Evolutionary conservation across 2,113 vertebrate species (phyloP), one percentile per base, ranked within the genome.

Genomic region (Plestiodon gilberti): DNA sequence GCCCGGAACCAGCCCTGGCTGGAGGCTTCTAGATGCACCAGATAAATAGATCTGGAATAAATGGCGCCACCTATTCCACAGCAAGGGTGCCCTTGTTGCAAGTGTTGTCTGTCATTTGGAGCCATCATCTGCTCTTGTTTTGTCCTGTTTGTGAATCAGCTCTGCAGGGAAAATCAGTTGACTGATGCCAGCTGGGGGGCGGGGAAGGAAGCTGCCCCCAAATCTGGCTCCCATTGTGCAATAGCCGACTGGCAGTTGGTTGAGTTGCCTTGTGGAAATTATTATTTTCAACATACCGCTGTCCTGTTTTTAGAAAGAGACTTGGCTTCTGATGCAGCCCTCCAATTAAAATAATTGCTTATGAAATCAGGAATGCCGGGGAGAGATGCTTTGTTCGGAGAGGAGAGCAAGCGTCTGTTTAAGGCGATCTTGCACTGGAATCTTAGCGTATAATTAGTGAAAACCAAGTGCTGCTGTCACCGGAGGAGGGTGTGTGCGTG

Each of bases 341-440:
- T 88, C 84, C 43, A 85, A 48, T 83, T 78, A 88, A 14, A 78
- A 78, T 83, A 83, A 84, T 83, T 75, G 81, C 59, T 84, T 84
- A 35, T 84, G 75, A 88, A 62, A 30, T 28, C 15, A 55, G 65
- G 28, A 35, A n/a, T 4, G 52, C 52, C 76, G 61, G 40, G 69
- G 6, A 55, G 69, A 71, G 43, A 2, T 23, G 25, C 64, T 59
- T 43, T 73, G 3, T 59, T 43, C 48, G 28, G n/a, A 64, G 6
- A 77, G 74, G 59, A 85, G 55, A 70, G 6, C 2, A 10, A 48
- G 18, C 17, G 52, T 59, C 23, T 71, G 43, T 43, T 75, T 18
- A 64, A 84, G 64, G 40, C 14, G 43, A 6, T 4, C 77, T 67
- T 4, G 8, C 3, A 18, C 79, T 55, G 30, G 59, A 43, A 75